phyloP scores from a whole-genome alignment of 2,888 invertebrate species.

The Ommatoiulus sabulosus region DNA sequence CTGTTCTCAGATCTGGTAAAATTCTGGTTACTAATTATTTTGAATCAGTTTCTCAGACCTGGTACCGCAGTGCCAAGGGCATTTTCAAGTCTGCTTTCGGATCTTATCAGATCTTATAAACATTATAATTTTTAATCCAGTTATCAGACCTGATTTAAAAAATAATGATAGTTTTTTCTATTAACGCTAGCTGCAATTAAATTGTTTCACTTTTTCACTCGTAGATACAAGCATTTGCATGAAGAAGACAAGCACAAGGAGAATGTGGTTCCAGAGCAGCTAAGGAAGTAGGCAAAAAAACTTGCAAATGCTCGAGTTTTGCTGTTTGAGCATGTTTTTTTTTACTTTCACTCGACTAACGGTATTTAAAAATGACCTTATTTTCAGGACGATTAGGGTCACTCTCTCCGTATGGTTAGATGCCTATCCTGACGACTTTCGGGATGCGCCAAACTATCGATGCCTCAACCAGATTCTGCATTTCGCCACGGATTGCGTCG shows the following conservation, averaged over 20 bases:
- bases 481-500: conserved; percentile 84
- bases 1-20: too few relatives aligned
- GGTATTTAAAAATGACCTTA: background rate
- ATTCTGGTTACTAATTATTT: too few relatives aligned
- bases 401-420: conserved; percentile 97
- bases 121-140: too few relatives aligned
- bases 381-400: conserved; percentile 82
- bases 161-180: background rate
- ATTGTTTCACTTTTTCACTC: conserved; percentile 3
- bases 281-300: conserved; percentile 54
- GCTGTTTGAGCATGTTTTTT: background rate
- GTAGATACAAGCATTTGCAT: conserved; percentile 51
- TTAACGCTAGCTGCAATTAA: background rate
- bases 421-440: conserved; percentile 95
- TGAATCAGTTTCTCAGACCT: too few relatives aligned
- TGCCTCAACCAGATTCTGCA: conserved; percentile 84
- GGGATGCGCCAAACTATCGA: conserved; percentile 81
- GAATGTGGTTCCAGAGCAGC: conserved; percentile 47
- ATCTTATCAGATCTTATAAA: too few relatives aligned
- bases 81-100: too few relatives aligned
- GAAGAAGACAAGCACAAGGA: conserved; percentile 35
- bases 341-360: background rate
- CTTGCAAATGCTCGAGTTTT: background rate
- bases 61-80: too few relatives aligned
- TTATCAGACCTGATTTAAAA: background rate